phyloP scores from a whole-genome alignment of 2,113 vertebrate genomes.

The Alexandromys fortis region DNA sequence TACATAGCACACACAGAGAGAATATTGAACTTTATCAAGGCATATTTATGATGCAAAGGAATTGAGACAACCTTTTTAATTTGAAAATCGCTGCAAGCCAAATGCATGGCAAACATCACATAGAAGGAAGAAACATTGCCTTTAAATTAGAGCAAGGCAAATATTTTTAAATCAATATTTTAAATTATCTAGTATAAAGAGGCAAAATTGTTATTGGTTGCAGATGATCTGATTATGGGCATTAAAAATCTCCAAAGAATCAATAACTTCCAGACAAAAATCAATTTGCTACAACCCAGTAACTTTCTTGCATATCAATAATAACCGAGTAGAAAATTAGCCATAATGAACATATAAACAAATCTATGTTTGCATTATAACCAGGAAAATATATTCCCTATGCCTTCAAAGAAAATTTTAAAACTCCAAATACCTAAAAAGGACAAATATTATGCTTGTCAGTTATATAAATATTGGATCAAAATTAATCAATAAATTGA shows the following conservation, averaged over 20 bases:
- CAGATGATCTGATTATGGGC: neutral
- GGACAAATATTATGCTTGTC: neutral
- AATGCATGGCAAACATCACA: neutral
- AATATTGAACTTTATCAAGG: neutral
- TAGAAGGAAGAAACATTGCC: conserved; percentile 1
- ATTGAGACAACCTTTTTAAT: neutral
- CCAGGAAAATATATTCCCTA: neutral
- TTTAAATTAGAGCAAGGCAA: neutral
- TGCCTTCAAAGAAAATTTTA: neutral
- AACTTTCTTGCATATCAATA: neutral
- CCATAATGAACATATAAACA: neutral
- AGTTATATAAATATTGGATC: neutral
- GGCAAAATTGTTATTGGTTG: conserved; percentile 15
- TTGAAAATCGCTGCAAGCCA: neutral
- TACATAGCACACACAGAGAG: neutral
- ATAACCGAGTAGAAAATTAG: neutral
- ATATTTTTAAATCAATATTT: conserved; percentile 11
- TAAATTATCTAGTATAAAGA: neutral
- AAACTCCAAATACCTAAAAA: neutral
- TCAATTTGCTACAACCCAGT: conserved; percentile 6
- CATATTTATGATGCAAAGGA: neutral
- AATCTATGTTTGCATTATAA: neutral
- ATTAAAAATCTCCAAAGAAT: neutral
- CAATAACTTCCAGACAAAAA: conserved; percentile 19
- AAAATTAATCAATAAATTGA: neutral